A percentile compares a stretch with the other conserved stretches of the same genome.
Evolutionary conservation across 2,113 vertebrate species (phyloP).

Genomic region (Engraulis encrasicolus): DNA sequence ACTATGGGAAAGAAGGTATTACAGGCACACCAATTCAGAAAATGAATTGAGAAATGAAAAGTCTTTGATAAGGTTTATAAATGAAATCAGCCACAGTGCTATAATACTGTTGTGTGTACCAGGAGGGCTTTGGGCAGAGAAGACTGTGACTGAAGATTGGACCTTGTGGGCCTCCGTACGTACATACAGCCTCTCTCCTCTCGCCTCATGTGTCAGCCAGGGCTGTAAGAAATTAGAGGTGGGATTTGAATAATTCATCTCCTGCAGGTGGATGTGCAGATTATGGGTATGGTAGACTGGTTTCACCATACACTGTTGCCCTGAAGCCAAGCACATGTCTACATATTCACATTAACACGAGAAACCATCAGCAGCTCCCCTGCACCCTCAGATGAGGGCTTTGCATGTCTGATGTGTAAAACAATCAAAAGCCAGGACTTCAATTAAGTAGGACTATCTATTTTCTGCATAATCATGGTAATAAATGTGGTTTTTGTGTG

Average conservation of each 20-base stretch:
- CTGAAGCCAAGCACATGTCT: no score
- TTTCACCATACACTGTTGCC: no score
- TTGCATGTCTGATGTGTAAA: neutral
- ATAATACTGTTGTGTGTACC: neutral
- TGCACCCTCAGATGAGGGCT: neutral
- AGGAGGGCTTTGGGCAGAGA: constrained; percentile 1
- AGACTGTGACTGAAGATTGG: neutral
- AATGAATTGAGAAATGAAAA: no score
- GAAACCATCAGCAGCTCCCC: neutral
- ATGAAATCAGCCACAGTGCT: neutral
- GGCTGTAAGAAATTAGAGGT: constrained; percentile 44
- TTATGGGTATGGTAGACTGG: no score
- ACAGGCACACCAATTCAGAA: no score
- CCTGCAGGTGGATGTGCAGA: constrained; percentile 24
- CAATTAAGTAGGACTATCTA: neutral
- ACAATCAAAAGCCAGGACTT: neutral
- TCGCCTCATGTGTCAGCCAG: constrained; percentile 38
- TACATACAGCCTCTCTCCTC: constrained; percentile 27
- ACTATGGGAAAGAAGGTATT: no score
- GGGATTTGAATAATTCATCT: constrained; percentile 53
- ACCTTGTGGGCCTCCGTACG: no score
- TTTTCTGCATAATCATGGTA: neutral
- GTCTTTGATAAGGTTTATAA: no score
- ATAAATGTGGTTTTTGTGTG: neutral
- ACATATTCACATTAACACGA: constrained; percentile 37